These are phyloP conservation scores for Heliconius ethilla DNA, from an alignment of 2,888 invertebrate species.

Conservation along the genomic window DNA sequence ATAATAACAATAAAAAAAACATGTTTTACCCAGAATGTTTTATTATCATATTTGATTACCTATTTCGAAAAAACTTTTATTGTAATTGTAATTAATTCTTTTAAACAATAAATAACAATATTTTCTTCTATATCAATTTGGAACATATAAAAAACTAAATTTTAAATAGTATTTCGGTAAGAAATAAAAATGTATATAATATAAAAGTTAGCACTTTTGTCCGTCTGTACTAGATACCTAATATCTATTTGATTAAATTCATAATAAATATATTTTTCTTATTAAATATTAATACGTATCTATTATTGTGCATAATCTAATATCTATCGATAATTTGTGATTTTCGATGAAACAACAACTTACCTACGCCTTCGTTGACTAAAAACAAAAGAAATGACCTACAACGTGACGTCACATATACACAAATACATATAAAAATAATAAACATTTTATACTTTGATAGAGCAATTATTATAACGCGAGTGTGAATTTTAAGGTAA, in stretches of 20 bases:
- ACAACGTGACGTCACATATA: constrained; percentile 15
- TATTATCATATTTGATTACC: too few species aligned
- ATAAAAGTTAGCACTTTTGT: too few species aligned
- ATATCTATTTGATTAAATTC: too few species aligned
- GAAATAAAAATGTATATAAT: background rate
- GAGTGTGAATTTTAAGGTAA: too few species aligned
- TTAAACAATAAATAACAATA: too few species aligned
- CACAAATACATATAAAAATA: background rate
- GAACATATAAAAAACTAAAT: background rate
- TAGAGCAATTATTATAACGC: too few species aligned
- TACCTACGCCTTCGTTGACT: constrained; percentile 23
- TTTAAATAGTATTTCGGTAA: background rate
- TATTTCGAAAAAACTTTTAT: too few species aligned
- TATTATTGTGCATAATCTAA: constrained; percentile 1
- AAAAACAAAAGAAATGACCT: constrained; percentile 14
- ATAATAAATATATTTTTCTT: too few species aligned
- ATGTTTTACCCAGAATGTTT: constrained; percentile 1
- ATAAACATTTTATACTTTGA: too few species aligned
- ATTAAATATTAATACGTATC: background rate
- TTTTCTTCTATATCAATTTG: too few species aligned
- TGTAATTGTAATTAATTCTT: background rate
- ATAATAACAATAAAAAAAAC: background rate
- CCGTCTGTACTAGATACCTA: too few species aligned
- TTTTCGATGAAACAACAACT: background rate
- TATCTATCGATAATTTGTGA: background rate